Evolutionary conservation across 53 echinoderm and acorn worm species (phyloP), one percentile per base, ranked within the genome.

Genomic region (Mesocentrotus franciscanus): DNA sequence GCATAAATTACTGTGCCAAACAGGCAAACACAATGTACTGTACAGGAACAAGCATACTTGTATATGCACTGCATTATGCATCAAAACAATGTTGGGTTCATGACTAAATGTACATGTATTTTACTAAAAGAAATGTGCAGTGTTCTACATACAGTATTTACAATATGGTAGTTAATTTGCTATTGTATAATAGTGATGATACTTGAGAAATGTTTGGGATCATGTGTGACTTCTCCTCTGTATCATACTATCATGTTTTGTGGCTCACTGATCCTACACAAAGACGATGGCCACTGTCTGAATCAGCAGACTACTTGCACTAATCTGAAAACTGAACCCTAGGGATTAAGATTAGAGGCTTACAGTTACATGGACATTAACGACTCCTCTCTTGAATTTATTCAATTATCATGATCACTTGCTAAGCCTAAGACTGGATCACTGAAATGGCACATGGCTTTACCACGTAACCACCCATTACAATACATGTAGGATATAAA

Each of bases 311-410:
- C 91, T 64, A 90, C 91, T 16, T 90, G 60, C 9, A 8, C 30
- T 90, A 32, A 66, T 34, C 34, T 27, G 5, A 17, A 14, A 62
- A 56, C 91, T 66, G 18, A 32, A 66, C 62, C 91, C 91, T 35
- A 20, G 62, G 66, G 91, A 90, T 90, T 90, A 90, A 36, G 91
- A 90, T 90, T 35, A 90, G 66, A 0, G 33, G 91, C 30, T 90
- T 90, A 66, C 91, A 62, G 91, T 64, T 90, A 90, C 1, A 11
- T 85, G 75, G 17, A 30, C 64, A 75, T 75, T 29, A 32, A 4
- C 32, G 75, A 75, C 32, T 29, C 75, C 75, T 75, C 10, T 75
- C 29, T 29, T 26, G 11, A 29, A 75, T 30, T 32, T 26, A 79
- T 79, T 36, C 35, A 4, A 34, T 79, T 7, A 35, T 79, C 0